These are phyloP conservation scores for Papilio xuthus DNA, from an alignment of 1,140 invertebrate genomes.

Conservation along the genomic window DNA sequence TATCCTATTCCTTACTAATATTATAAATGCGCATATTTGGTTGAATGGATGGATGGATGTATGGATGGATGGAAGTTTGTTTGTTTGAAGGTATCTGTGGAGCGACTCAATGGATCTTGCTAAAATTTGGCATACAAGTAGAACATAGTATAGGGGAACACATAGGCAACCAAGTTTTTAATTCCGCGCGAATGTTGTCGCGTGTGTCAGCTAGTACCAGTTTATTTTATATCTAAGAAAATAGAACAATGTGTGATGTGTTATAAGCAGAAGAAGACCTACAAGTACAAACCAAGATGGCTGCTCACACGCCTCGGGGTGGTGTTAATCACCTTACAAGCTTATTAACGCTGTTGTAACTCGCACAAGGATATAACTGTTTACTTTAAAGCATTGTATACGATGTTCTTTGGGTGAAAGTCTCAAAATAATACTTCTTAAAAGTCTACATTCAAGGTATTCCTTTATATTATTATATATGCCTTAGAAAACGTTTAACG, in stretches of 20 bases:
- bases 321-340: slow-evolving; percentile 25
- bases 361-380: slow-evolving; percentile 14
- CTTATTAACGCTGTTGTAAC: slow-evolving; percentile 21
- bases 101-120: too few relatives aligned
- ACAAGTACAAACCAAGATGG: slow-evolving; percentile 13
- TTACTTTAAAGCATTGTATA: slow-evolving; percentile 9
- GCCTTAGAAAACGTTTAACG: background rate
- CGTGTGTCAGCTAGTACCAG: too few relatives aligned
- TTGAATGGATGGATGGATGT: too few relatives aligned
- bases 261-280: background rate
- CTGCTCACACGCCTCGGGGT: slow-evolving; percentile 14
- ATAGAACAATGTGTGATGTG: background rate
- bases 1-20: background rate
- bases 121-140: too few relatives aligned
- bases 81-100: too few relatives aligned
- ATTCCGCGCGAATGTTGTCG: too few relatives aligned
- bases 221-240: background rate
- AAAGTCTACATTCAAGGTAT: background rate
- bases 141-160: too few relatives aligned
- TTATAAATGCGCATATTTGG: too few relatives aligned
- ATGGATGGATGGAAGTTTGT: too few relatives aligned
- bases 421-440: background rate
- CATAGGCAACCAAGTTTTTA: too few relatives aligned
- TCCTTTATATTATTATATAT: background rate
- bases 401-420: background rate